These are phyloP conservation scores for Myioborus melanocephalus DNA, from an alignment of 2,797 vertebrate genomes.

Conservation along the genomic window DNA sequence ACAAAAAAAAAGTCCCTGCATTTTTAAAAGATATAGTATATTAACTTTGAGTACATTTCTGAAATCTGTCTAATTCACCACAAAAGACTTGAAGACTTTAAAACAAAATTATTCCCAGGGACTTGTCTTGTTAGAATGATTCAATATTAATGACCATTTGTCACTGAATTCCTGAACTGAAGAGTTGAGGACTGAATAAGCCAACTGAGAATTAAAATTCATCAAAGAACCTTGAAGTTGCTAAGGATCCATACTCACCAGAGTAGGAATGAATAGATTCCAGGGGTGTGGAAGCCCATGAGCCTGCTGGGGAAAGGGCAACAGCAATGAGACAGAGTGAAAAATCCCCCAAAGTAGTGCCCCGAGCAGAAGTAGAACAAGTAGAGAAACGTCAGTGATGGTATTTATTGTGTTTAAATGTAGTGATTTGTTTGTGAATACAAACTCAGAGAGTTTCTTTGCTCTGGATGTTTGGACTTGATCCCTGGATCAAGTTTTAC, in stretches of 20 bases:
- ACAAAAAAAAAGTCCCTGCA: background rate
- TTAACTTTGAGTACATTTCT: too few species aligned
- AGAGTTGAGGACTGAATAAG: background rate
- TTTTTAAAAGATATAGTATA: too few species aligned
- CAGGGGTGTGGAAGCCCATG: background rate
- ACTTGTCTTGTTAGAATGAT: background rate
- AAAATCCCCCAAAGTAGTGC: too few species aligned
- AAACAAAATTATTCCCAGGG: background rate
- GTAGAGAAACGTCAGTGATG: too few species aligned
- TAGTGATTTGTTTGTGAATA: too few species aligned
- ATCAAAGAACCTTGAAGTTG: background rate
- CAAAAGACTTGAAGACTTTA: too few species aligned
- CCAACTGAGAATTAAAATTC: background rate
- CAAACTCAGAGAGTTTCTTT: too few species aligned
- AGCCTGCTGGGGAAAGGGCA: background rate
- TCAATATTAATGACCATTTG: background rate
- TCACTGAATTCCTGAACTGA: background rate
- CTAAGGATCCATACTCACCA: background rate
- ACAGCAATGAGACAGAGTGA: background rate
- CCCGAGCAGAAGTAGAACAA: too few species aligned
- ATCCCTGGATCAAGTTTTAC: too few species aligned
- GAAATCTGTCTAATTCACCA: too few species aligned
- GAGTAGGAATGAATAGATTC: background rate
- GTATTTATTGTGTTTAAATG: too few species aligned
- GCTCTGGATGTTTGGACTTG: too few species aligned